Base-by-base conservation (phyloP, 1,140 invertebrate genomes). In the Portunus trituberculatus region DNA sequence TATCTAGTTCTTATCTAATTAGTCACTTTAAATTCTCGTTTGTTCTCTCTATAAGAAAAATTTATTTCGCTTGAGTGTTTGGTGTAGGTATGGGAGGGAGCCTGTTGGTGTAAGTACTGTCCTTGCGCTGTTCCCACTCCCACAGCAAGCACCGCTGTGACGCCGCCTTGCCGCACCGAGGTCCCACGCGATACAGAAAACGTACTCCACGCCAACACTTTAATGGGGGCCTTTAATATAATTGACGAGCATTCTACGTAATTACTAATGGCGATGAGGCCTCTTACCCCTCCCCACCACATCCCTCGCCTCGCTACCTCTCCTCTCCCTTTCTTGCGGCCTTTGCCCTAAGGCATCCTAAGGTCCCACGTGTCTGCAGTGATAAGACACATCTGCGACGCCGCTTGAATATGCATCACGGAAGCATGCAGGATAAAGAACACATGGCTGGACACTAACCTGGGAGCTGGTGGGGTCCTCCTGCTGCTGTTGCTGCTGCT, bases 361-460 rank as follows among this genome's bases (percentile, higher is more conserved):
- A 20, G 6, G 32, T 28, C 29, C 31, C 45, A 14, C 86, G 39
- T 28, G 48, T 45, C 88, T 6, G 39, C 88, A 39, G 67, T 8
- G 67, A 76, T 76, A 25, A 76, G n/a, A 76, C 67, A 76, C 67
- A 76, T 25, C 67, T 25, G 67, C 67, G 20, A 7, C 67, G n/a
- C 67, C 67, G 8, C 32, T 90, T 52, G 88, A 45, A 90, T 90
- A 45, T 10, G 45, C 45, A 48, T 52, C 88, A 90, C 28, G 88
- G 52, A 59, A 59, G 52, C 52, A 59, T 59, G 52, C 52, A 20
- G 39, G 45, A 90, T 90, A 90, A 45, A 90, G 45, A 28, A 90
- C 86, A 88, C 86, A 59, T 10, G 10, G 52, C 52, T 16, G 52
- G 52, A n/a, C 67, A 76, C 88, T 90, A 46, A 90, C 88, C 88